Evolutionary conservation across 2,888 invertebrate genomes (phyloP).

Genomic region (Luffia ferchaultella): DNA sequence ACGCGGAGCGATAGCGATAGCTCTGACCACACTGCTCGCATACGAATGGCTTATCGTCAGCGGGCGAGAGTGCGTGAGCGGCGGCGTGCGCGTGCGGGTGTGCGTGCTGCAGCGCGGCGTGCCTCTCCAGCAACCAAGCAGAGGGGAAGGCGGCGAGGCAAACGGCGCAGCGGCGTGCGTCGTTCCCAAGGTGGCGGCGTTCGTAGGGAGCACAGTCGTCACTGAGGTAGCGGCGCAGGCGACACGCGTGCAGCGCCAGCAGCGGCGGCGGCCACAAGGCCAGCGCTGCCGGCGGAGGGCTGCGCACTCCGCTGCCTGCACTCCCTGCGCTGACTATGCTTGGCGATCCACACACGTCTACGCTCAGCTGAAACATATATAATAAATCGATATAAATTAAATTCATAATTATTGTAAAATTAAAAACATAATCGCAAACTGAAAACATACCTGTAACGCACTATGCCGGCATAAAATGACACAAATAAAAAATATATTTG

Average conservation of each 20-base stretch:
- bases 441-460: slow-evolving; percentile 19
- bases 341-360: slow-evolving; percentile 49
- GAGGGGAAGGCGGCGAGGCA: slow-evolving; percentile 89
- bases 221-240: slow-evolving; percentile 54
- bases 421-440: background rate
- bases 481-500: slow-evolving; percentile 37
- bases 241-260: slow-evolving; percentile 53
- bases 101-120: slow-evolving; percentile 85
- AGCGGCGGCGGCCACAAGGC: slow-evolving; percentile 57
- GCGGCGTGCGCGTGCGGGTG: slow-evolving; percentile 33
- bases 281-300: slow-evolving; percentile 31
- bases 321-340: slow-evolving; percentile 19
- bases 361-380: slow-evolving; percentile 44
- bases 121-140: slow-evolving; percentile 86
- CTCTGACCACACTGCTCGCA: slow-evolving; percentile 93
- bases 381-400: background rate
- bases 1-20: slow-evolving; percentile 86
- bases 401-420: background rate
- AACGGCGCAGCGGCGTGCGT: slow-evolving; percentile 75
- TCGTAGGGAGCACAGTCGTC: slow-evolving; percentile 59
- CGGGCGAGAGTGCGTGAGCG: slow-evolving; percentile 54
- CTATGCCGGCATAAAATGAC: slow-evolving; percentile 4
- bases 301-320: slow-evolving; percentile 34
- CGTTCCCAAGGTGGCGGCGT: slow-evolving; percentile 40
- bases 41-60: slow-evolving; percentile 88